Evolutionary conservation across 2,888 invertebrate genomes (phyloP), one percentile per base, ranked within the genome.

Genomic region (Gortyna flavago): DNA sequence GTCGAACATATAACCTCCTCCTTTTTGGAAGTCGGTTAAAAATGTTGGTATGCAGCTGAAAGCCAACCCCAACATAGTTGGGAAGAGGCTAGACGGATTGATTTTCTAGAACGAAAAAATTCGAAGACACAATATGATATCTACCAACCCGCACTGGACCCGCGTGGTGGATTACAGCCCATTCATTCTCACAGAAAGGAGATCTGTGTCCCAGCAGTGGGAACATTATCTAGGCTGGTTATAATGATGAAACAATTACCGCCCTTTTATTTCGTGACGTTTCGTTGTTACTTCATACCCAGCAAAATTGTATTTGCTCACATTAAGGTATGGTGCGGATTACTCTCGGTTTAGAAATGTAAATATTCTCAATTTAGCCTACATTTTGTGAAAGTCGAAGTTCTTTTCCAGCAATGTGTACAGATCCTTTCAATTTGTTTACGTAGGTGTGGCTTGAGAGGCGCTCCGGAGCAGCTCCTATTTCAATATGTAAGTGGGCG

Each of bases 401-500:
- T 65, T 57, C 38, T 75, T 77, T 81, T 70, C 65, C 65, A 69
- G 72, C 38, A 64, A 59, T 81, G 78, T 85, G 71, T 74, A 78
- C 72, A 61, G 48, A 59, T 75, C 76, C 61, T 83, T 79, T 78
- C 80, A 83, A 80, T 85, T 85, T 83, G 85, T 85, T 85, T 78
- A 80, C 72, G 71, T 83, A 73, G 76, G 76, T 83, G 74, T 67
- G 51, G 64, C 71, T 51, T 16, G 73, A 76, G 77, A 71, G 84
- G 48, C 69, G 70, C 61, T 72, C 48, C 54, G 29, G 41, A 59
- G 66, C 51, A 61, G 68, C 48, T 80, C 66, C 73, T 72, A 83
- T 85, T 85, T 83, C 85, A 85, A 85, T 80, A 85, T 85, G 85
- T 80, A 83, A 83, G 85, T 83, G 72, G 71, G 77, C 64, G 74